phyloP scores from a whole-genome alignment of 2,113 vertebrate genomes.

The Bombycilla garrulus region DNA sequence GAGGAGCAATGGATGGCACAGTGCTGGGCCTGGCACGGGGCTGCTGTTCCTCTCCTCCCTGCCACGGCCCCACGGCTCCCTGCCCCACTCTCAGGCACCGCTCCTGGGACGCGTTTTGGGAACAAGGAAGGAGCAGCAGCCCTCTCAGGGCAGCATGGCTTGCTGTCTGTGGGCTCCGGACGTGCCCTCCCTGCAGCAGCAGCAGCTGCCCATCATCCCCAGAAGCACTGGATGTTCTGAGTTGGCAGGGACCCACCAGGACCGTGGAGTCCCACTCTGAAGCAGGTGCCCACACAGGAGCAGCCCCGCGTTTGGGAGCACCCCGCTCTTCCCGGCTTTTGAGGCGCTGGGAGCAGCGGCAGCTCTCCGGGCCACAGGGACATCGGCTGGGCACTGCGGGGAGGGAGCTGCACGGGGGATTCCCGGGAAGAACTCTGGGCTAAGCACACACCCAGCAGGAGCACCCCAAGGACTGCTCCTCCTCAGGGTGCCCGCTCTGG shows the following conservation, averaged over 20 bases:
- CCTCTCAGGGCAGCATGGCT: neutral
- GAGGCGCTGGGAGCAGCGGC: neutral
- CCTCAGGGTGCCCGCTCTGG: neutral
- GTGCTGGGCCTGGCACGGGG: neutral
- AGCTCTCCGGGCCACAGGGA: neutral
- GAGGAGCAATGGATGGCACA: neutral
- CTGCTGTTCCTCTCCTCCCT: neutral
- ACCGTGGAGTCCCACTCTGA: rapidly evolving
- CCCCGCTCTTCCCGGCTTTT: neutral
- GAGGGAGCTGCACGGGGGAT: neutral
- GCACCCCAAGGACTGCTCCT: neutral
- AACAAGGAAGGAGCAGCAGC: neutral
- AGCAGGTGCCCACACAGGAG: rapidly evolving
- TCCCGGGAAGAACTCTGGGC: neutral
- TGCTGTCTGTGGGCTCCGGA: neutral
- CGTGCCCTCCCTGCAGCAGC: neutral
- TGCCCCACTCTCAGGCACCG: neutral
- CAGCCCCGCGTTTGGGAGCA: rapidly evolving
- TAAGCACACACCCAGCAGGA: neutral
- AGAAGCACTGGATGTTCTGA: rapidly evolving
- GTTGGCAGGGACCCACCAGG: neutral
- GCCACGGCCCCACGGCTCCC: neutral
- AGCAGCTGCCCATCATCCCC: neutral
- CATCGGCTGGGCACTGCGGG: neutral
- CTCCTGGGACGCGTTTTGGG: neutral